A percentile compares a stretch with the other conserved stretches of the same genome.
Evolutionary conservation across 1,140 invertebrate genomes (phyloP).

Genomic region (Drosophila eugracilis): DNA sequence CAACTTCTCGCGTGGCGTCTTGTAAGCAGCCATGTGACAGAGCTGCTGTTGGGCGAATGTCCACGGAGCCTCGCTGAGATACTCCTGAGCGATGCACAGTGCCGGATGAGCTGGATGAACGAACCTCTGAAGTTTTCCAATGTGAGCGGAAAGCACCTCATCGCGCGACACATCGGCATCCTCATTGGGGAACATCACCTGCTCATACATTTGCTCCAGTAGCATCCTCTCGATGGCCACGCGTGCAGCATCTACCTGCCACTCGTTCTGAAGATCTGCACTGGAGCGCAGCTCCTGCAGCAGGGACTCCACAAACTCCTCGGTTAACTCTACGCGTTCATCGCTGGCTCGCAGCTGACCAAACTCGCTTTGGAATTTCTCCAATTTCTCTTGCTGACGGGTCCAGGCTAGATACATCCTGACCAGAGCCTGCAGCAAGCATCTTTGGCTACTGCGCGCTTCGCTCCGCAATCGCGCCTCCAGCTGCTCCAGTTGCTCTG

Average conservation of each 20-base stretch:
- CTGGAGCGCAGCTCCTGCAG: constrained; percentile 67
- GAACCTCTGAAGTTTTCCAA: constrained; percentile 91
- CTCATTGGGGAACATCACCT: constrained; percentile 98
- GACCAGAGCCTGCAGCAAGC: constrained; percentile 92
- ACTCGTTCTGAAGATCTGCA: constrained; percentile 86
- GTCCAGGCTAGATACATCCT: constrained; percentile 91
- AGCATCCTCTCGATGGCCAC: constrained; percentile 92
- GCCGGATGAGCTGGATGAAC: constrained; percentile 94
- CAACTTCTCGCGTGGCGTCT: constrained; percentile 98
- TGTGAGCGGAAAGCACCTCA: constrained; percentile 95
- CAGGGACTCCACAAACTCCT: constrained; percentile 87
- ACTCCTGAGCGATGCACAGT: constrained; percentile 92
- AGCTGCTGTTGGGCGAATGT: constrained; percentile 98
- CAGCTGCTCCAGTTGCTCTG: constrained; percentile 91
- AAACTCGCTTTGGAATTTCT: constrained; percentile 92
- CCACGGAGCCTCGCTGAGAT: constrained; percentile 97
- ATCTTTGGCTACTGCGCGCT: constrained; percentile 90
- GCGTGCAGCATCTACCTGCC: constrained; percentile 89
- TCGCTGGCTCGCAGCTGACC: constrained; percentile 90
- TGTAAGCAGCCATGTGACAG: constrained; percentile 96
- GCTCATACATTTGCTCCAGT: constrained; percentile 95
- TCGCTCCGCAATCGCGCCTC: constrained; percentile 89
- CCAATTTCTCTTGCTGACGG: constrained; percentile 87
- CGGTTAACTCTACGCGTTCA: constrained; percentile 92
- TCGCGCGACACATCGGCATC: constrained; percentile 97